Base-by-base conservation (phyloP, 53 echinoderm and acorn worm species). In the Crossaster papposus region DNA sequence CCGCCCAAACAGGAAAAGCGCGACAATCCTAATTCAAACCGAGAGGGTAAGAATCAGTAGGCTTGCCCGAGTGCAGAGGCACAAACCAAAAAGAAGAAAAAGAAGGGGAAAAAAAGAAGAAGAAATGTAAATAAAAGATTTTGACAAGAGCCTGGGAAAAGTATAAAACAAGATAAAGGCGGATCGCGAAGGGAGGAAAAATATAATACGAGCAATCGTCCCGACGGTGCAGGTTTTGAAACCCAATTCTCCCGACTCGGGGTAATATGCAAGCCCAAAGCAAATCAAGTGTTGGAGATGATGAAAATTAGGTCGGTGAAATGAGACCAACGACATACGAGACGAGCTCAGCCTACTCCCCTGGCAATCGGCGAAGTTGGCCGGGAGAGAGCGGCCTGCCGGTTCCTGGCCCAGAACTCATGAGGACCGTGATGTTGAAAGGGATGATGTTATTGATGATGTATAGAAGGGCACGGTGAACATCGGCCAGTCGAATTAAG, bases 221-320 rank as follows among this genome's bases (percentile, higher is more conserved):
- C 62, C 33, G 51, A 36, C 37, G 87, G 68, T 82, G 5, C 28
- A 36, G 35, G 38, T 65, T 37, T n/a, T 64, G 82, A 82, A 82
- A 82, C 87, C 87, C 76, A 77, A 87, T 77, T 58, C 63, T 15
- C 17, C 17, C 18, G 87, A 87, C 87, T 87, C 58, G 35, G 87
- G 87, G 87, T 77, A 62, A 62, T 87, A 87, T 87, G 76, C 87
- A 87, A 35, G 87, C 87, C 87, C 36, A 32, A 58, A 87, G 87
- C 87, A 36, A 87, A 76, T 77, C 75, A 63, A 76, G 62, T 75
- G 77, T 53, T 14, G 54, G 62, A 58, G 87, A 87, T 77, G 87
- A 75, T 87, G 87, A 62, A 87, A 87, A 87, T 87, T 87, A 87
- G 87, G 77, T 36, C 87, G 77, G 87, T 87, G 87, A 76, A 87